These are phyloP conservation scores for Acleris holmiana DNA, from an alignment of 2,888 invertebrate species.

Conservation along the genomic window DNA sequence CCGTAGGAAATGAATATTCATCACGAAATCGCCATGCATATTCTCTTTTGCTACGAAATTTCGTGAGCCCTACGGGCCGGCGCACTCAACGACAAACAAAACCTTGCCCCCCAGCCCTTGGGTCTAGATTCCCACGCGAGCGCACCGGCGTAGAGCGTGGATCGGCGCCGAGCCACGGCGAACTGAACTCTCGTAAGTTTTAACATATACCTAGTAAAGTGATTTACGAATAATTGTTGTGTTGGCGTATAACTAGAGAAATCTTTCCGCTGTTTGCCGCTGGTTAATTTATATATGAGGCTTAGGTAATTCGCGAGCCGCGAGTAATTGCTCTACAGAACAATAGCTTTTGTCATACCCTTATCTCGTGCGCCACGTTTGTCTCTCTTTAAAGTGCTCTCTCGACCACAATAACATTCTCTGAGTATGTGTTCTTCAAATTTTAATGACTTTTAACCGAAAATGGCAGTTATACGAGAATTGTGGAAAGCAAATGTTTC, in stretches of 20 bases:
- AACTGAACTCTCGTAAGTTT: slow-evolving; percentile 78
- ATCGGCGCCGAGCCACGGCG: slow-evolving; percentile 62
- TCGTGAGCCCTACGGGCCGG: slow-evolving; percentile 66
- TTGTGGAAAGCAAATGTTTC: slow-evolving; percentile 15
- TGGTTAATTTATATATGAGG: slow-evolving; percentile 84
- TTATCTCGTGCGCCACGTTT: slow-evolving; percentile 77
- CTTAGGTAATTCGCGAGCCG: slow-evolving; percentile 83
- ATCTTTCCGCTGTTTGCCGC: slow-evolving; percentile 84
- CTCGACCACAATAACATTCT: slow-evolving; percentile 69
- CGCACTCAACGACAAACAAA: slow-evolving; percentile 56
- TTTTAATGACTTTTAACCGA: slow-evolving; percentile 36
- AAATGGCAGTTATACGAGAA: slow-evolving; percentile 33
- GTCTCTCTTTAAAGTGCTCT: slow-evolving; percentile 72
- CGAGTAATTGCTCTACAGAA: slow-evolving; percentile 83
- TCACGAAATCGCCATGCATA: slow-evolving; percentile 85
- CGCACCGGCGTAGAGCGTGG: slow-evolving; percentile 58
- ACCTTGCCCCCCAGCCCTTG: slow-evolving; percentile 63
- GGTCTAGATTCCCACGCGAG: slow-evolving; percentile 65
- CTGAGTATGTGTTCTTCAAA: slow-evolving; percentile 52
- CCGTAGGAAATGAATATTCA: slow-evolving; percentile 85
- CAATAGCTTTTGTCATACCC: slow-evolving; percentile 84
- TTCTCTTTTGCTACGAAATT: slow-evolving; percentile 80
- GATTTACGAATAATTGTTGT: slow-evolving; percentile 85
- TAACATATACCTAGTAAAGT: slow-evolving; percentile 82
- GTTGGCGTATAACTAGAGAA: slow-evolving; percentile 84